phyloP scores from a whole-genome alignment of 2,888 invertebrate species.

The Dusona sp. region DNA sequence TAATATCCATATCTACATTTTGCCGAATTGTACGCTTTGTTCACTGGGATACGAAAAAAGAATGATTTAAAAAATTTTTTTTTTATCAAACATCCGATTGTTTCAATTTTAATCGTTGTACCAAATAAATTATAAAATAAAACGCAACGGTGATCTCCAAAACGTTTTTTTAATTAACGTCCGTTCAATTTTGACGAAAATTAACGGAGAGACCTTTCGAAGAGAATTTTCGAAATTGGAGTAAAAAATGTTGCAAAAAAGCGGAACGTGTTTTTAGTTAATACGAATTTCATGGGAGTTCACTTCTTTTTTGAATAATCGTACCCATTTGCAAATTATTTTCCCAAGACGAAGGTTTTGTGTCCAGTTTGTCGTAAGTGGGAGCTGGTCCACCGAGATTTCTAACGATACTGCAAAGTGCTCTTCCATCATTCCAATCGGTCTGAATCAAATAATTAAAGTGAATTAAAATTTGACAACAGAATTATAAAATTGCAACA shows the following conservation, averaged over 20 bases:
- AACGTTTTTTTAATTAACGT: not conserved
- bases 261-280: not conserved
- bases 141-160: too few species aligned
- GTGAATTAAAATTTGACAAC: conserved; percentile 35
- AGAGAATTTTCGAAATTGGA: too few species aligned
- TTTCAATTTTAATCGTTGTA: not conserved
- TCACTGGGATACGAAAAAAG: too few species aligned
- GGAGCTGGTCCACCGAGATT: conserved; percentile 95
- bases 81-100: not conserved
- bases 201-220: too few species aligned
- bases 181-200: not conserved
- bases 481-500: not conserved
- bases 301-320: not conserved
- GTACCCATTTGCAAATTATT: conserved; percentile 88
- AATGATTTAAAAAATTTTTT: too few species aligned
- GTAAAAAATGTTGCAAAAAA: too few species aligned
- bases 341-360: conserved; percentile 93
- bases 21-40: too few species aligned
- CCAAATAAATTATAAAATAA: not conserved
- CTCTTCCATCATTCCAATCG: conserved; percentile 98
- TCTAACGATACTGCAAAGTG: conserved; percentile 94
- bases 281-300: not conserved
- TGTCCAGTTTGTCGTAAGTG: conserved; percentile 91
- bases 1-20: too few species aligned
- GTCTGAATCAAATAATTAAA: conserved; percentile 88